These are phyloP conservation scores for Paraescarpia echinospica DNA, from an alignment of 1,140 invertebrate genomes.

Conservation along the genomic window DNA sequence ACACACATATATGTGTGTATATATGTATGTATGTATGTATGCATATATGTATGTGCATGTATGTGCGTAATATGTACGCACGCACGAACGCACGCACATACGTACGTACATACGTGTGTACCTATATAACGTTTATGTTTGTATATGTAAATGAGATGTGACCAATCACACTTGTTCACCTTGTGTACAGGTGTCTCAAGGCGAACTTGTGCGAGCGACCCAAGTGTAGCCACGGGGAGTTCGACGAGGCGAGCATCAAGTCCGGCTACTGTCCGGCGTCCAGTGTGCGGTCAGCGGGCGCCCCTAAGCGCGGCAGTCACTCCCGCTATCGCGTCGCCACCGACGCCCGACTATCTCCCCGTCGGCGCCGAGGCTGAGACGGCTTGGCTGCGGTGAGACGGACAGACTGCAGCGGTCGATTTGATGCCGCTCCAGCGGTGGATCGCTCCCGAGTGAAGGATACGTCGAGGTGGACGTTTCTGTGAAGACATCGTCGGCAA, in stretches of 20 bases:
- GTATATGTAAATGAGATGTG: no score
- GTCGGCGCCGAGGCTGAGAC: neutral
- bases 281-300: neutral
- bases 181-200: conserved; percentile 7
- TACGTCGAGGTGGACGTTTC: neutral
- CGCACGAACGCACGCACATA: no score
- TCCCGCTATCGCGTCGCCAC: neutral
- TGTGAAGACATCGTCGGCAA: neutral
- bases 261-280: neutral
- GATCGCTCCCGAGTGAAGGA: no score
- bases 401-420: neutral
- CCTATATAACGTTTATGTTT: no score
- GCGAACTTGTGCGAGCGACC: neutral
- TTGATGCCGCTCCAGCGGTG: neutral
- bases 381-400: neutral
- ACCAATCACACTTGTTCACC: neutral
- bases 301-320: neutral
- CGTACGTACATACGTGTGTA: no score
- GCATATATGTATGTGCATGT: no score
- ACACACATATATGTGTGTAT: no score
- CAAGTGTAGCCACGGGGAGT: conserved; percentile 7
- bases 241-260: neutral
- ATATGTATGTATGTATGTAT: no score
- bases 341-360: neutral
- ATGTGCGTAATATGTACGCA: no score